These are phyloP conservation scores for Miltochrista miniata DNA, from an alignment of 2,888 invertebrate species.

Conservation along the genomic window DNA sequence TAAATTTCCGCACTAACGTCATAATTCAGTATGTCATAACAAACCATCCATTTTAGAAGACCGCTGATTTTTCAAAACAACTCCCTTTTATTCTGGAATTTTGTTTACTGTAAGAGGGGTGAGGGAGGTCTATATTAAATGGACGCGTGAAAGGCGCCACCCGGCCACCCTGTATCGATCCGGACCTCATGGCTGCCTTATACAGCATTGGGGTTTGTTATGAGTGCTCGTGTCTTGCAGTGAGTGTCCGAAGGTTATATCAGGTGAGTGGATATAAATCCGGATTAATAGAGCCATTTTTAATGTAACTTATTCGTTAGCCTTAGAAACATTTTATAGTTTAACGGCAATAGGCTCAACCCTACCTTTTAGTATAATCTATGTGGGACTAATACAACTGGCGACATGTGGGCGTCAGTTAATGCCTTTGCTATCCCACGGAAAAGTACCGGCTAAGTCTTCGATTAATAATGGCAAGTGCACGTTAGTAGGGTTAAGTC, in stretches of 20 bases:
- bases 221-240: slow-evolving; percentile 34
- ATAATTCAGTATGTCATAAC: slow-evolving; percentile 25
- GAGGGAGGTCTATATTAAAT: slow-evolving; percentile 25
- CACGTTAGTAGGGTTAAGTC: no score
- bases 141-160: slow-evolving; percentile 41
- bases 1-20: no score
- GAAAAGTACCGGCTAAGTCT: no score
- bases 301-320: no score
- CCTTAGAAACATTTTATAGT: no score
- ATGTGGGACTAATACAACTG: no score
- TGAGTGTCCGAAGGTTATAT: slow-evolving; percentile 22
- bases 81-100: slow-evolving; percentile 5
- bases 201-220: slow-evolving; percentile 37
- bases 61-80: slow-evolving; percentile 18
- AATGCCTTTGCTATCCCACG: no score
- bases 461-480: no score
- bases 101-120: slow-evolving; percentile 13
- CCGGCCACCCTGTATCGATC: slow-evolving; percentile 63
- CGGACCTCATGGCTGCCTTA: slow-evolving; percentile 48
- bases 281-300: no score
- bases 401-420: no score
- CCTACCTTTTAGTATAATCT: no score
- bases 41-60: slow-evolving; percentile 37
- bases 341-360: no score
- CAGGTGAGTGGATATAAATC: slow-evolving; percentile 26